Conservation (phyloP, 2,113 vertebrate genomes). For the Perognathus longimembris region DNA sequence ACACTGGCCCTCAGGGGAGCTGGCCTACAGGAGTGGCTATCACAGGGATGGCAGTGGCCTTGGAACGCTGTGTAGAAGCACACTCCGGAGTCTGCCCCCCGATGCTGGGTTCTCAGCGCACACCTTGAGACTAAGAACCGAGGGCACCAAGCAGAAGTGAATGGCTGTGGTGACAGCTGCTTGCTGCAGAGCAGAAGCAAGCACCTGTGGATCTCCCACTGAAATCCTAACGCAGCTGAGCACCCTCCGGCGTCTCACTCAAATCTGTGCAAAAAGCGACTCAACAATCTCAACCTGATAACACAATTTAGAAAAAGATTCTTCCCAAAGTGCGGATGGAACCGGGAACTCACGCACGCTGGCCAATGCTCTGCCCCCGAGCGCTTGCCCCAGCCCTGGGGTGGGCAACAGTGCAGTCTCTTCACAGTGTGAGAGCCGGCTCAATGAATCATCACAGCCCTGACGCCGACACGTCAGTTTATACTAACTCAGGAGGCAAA, state of each 20-base stretch:
- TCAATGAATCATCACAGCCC: background rate
- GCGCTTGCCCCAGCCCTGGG: background rate
- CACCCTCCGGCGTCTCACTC: background rate
- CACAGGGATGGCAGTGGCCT: too few species aligned
- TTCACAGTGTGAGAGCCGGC: background rate
- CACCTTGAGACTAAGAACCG: background rate
- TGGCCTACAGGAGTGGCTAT: too few species aligned
- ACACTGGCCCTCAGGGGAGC: too few species aligned
- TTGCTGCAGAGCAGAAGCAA: background rate
- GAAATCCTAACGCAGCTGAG: background rate
- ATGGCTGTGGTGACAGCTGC: background rate
- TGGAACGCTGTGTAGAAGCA: too few species aligned
- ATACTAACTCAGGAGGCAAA: background rate
- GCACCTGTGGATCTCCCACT: background rate
- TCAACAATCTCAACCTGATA: background rate
- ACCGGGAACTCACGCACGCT: background rate
- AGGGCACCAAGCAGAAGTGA: background rate
- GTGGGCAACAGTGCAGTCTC: background rate
- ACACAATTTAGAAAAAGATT: background rate
- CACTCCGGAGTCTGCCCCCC: too few species aligned
- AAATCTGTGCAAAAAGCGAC: background rate
- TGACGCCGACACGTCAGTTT: background rate
- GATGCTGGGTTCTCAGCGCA: too few species aligned
- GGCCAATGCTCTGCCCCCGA: background rate
- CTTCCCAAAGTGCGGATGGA: too few species aligned